These are phyloP conservation scores for Ooceraea biroi DNA, from an alignment of 1,140 invertebrate genomes.

Conservation along the genomic window DNA sequence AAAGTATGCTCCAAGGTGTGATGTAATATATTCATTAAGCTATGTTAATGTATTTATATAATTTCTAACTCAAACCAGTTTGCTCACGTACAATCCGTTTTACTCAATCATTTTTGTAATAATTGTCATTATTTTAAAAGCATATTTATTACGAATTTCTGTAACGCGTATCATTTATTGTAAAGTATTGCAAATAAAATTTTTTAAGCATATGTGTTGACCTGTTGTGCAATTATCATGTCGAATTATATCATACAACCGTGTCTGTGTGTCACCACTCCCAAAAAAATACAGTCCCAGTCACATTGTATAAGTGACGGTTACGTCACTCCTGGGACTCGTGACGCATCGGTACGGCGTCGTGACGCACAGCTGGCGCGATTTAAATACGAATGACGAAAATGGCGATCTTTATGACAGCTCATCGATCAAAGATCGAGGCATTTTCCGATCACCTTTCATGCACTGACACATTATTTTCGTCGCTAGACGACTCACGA, in stretches of 20 bases:
- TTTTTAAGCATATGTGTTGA: constrained; percentile 14
- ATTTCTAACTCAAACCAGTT: constrained; percentile 7
- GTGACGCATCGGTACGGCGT: constrained; percentile 12
- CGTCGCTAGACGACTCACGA: background rate
- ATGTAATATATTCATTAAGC: constrained; percentile 30
- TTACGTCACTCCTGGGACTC: constrained; percentile 8
- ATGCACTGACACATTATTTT: background rate
- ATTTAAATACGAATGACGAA: constrained; percentile 19
- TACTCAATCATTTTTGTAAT: background rate
- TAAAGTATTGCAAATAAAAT: constrained; percentile 42
- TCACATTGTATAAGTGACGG: constrained; percentile 1
- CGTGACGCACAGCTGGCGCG: background rate
- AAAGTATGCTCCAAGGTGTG: background rate
- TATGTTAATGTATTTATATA: constrained; percentile 16
- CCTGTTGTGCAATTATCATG: background rate
- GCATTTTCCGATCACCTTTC: background rate
- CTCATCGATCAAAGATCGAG: background rate
- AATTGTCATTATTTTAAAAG: constrained; percentile 30
- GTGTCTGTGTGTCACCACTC: background rate
- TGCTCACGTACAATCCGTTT: constrained; percentile 16
- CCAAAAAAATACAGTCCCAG: too few species aligned
- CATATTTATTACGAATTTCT: constrained; percentile 43
- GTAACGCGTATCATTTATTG: constrained; percentile 35
- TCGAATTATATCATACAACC: background rate
- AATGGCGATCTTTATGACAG: background rate